These are phyloP conservation scores for Drosophila meridiana DNA, from an alignment of 2,888 invertebrate species.

Conservation along the genomic window DNA sequence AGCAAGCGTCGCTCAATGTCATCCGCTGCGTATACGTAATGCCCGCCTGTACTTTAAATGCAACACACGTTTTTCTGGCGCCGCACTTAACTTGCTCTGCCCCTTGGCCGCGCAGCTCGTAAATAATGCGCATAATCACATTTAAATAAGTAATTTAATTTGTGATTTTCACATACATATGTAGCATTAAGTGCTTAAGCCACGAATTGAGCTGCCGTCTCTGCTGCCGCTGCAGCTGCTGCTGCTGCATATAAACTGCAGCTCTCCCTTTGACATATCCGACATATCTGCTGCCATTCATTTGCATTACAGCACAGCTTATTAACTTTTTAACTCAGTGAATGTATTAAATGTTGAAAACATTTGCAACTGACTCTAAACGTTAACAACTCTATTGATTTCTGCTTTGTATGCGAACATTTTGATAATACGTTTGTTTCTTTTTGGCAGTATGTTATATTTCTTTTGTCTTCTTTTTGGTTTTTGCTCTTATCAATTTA, in stretches of 20 bases:
- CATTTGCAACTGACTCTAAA: not conserved
- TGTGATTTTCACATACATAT: slow-evolving; percentile 67
- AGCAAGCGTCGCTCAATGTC: slow-evolving; percentile 62
- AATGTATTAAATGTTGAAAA: not conserved
- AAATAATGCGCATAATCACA: slow-evolving; percentile 79
- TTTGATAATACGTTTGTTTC: too few species aligned
- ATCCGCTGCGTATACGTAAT: slow-evolving; percentile 75
- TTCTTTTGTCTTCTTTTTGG: not conserved
- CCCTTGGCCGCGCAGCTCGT: slow-evolving; percentile 39
- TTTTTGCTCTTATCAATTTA: not conserved
- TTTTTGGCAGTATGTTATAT: not conserved
- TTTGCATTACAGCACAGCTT: slow-evolving; percentile 3
- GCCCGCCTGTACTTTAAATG: slow-evolving; percentile 55
- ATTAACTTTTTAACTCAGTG: not conserved
- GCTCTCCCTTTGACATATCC: not conserved
- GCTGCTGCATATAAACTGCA: not conserved
- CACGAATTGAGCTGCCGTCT: slow-evolving; percentile 17
- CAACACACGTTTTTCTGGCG: slow-evolving; percentile 71
- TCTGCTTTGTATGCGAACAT: not conserved
- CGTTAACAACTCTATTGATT: not conserved
- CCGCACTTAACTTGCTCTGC: slow-evolving; percentile 64
- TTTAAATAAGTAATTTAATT: slow-evolving; percentile 79
- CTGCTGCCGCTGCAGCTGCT: too few species aligned
- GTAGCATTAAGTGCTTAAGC: slow-evolving; percentile 60
- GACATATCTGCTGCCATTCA: slow-evolving; percentile 3